These are phyloP conservation scores for Antennarius maculatus DNA, from an alignment of 2,797 vertebrate species.

Conservation along the genomic window DNA sequence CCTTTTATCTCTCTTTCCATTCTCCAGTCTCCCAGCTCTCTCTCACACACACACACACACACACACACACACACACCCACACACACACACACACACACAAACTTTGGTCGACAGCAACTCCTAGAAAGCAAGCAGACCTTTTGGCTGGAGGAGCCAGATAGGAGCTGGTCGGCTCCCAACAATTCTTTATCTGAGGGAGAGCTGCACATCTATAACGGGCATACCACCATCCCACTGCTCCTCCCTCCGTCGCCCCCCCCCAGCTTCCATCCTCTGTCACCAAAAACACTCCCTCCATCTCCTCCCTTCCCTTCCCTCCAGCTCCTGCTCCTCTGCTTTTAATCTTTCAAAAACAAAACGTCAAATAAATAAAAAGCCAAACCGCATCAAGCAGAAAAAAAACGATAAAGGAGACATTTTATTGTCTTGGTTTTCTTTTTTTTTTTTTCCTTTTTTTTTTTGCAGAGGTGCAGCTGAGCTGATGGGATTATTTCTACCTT, in stretches of 20 bases:
- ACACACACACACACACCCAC: conserved; percentile 22
- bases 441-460: background rate
- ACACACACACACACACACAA: conserved; percentile 39
- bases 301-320: conserved; percentile 50
- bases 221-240: conserved; percentile 47
- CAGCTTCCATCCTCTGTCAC: conserved; percentile 67
- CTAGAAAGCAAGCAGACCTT: conserved; percentile 77
- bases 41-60: conserved; percentile 11
- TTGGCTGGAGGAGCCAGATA: conserved; percentile 81
- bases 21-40: conserved; percentile 46
- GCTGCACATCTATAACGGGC: conserved; percentile 82
- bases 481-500: conserved; percentile 57
- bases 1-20: conserved; percentile 58
- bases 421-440: conserved; percentile 24
- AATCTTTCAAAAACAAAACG: conserved; percentile 82
- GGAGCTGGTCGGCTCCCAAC: conserved; percentile 76
- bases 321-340: conserved; percentile 70
- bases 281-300: conserved; percentile 41
- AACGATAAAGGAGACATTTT: conserved; percentile 63
- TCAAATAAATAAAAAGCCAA: conserved; percentile 51
- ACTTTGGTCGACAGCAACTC: conserved; percentile 67
- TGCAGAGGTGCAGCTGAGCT: conserved; percentile 14
- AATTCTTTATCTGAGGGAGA: conserved; percentile 80
- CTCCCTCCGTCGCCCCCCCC: conserved; percentile 24
- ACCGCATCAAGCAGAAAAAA: conserved; percentile 69